phyloP scores from a whole-genome alignment of 2,113 vertebrate species.

The Loxodonta africana region DNA sequence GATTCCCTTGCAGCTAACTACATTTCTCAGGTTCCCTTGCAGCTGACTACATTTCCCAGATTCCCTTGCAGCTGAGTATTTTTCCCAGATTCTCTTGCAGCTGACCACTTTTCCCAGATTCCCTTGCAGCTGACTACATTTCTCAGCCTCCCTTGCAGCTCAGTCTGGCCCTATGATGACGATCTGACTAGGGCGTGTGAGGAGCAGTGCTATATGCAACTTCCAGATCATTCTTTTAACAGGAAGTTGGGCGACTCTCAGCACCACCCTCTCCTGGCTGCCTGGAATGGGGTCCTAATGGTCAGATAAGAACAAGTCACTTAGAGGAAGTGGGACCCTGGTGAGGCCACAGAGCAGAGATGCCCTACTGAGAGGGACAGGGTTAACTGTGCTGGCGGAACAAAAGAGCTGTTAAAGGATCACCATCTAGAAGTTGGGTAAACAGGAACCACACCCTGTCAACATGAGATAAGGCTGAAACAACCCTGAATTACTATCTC shows the following conservation, averaged over 20 bases:
- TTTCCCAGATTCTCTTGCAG: not conserved
- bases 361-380: too few species aligned
- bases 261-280: not conserved
- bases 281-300: too few species aligned
- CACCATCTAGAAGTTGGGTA: too few species aligned
- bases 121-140: too few species aligned
- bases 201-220: rapidly evolving
- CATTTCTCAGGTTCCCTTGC: too few species aligned
- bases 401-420: too few species aligned
- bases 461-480: too few species aligned
- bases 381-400: too few species aligned
- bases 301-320: not conserved
- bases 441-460: too few species aligned
- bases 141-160: not conserved
- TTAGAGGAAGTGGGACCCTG: not conserved
- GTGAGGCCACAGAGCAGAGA: not conserved
- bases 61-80: not conserved
- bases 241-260: not conserved
- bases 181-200: not conserved
- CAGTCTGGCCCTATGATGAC: not conserved
- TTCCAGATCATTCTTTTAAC: not conserved
- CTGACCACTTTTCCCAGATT: too few species aligned
- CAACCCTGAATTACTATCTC: too few species aligned
- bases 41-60: not conserved
- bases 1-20: not conserved